Evolutionary conservation across 2,888 invertebrate species (phyloP), one percentile per base, ranked within the genome.

Genomic region (Rhagonycha fulva): DNA sequence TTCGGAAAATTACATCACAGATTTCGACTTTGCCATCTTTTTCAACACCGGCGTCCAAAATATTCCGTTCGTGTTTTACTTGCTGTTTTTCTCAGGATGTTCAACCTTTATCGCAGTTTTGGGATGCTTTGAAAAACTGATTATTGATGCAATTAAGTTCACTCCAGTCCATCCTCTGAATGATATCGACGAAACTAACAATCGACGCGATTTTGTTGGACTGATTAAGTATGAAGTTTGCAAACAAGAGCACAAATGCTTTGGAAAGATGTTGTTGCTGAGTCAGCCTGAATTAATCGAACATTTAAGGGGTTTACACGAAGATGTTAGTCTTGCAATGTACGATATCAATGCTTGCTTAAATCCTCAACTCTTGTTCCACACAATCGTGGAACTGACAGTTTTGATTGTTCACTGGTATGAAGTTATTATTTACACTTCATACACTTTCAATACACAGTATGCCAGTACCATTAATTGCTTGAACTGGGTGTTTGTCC

Each of bases 371-470:
- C 82, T 88, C 72, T 71, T 88, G 11, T 76, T 83, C 11, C 85
- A 86, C 74, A 85, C 85, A 0, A 80, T 85, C 4, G 81, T 86
- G 12, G 88, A 88, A 78, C 80, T 88, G 69, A 82, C 84, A 1
- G 84, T 86, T 7, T 75, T 88, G 28, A 85, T 88, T 66, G 82
- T 88, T 2, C 84, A 86, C 74, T 86, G 87, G 85, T 88, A 87
- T 75, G 86, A 87, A 3, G 87, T 87, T 9, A 84, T 88, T 26
- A 85, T 87, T 23, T 86, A 86, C 75, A 78, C 86, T 62, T 86
- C 86, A 4, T 87, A 85, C 71, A 81, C 80, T 28, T 86, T 86
- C 78, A 70, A 78, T 0, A 80, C 84, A 7, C 83, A 84, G 4
- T 75, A 80, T 30, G 85, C 86, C 24, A 82, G 80, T 23, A 84